Conservation (phyloP, 2,888 invertebrate species). For the Lumbricus terrestris region DNA sequence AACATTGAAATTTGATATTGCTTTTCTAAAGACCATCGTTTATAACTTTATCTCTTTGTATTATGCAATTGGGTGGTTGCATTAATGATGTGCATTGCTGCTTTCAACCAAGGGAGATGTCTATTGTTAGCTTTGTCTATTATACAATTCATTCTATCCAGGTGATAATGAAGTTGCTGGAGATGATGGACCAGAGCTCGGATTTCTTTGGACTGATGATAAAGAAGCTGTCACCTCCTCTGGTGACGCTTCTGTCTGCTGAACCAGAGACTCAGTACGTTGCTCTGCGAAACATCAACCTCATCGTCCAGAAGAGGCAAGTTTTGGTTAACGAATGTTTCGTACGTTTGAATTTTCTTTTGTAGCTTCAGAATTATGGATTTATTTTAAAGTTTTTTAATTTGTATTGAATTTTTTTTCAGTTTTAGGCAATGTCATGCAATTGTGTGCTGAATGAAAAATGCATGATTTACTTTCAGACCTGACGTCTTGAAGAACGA, state of each 20-base stretch:
- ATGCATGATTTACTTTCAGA: conserved; percentile 25
- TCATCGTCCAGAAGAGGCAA: conserved; percentile 89
- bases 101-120: background rate
- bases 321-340: background rate
- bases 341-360: no score
- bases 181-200: conserved; percentile 87
- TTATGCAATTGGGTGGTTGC: no score
- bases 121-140: no score
- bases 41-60: no score
- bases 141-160: conserved; percentile 5
- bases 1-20: no score
- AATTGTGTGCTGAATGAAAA: background rate
- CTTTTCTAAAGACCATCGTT: no score
- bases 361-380: background rate
- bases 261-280: conserved; percentile 99
- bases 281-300: conserved; percentile 93
- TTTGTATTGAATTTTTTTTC: background rate
- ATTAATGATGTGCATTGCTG: background rate
- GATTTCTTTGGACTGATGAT: conserved; percentile 91
- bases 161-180: conserved; percentile 93
- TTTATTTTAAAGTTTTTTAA: background rate
- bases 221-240: conserved; percentile 96
- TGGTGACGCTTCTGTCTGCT: conserved; percentile 92
- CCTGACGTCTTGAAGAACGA: conserved; percentile 98
- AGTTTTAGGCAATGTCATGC: background rate